phyloP scores from a whole-genome alignment of 2,113 vertebrate genomes.

The Vireo altiloquus region DNA sequence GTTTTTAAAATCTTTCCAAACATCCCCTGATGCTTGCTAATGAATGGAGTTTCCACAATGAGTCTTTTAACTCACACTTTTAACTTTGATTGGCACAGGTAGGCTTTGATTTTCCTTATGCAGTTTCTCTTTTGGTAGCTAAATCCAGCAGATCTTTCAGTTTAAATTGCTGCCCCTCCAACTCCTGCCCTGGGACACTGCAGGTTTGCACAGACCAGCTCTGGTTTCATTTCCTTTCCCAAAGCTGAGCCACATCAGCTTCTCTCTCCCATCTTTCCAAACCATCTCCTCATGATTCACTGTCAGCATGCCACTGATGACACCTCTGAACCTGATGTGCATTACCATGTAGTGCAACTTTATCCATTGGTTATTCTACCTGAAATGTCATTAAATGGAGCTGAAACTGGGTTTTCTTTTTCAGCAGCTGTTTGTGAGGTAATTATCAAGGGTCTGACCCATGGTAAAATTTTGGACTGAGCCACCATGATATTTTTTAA shows the following conservation, averaged over 20 bases:
- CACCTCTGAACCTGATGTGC: not conserved
- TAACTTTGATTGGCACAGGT: not conserved
- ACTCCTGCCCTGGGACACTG: not conserved
- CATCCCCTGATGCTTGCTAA: not conserved
- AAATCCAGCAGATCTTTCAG: not conserved
- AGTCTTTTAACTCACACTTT: not conserved
- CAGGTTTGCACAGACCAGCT: not conserved
- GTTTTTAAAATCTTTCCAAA: not conserved
- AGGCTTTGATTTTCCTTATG: not conserved
- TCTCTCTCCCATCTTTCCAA: not conserved
- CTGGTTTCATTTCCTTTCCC: not conserved
- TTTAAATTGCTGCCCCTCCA: not conserved
- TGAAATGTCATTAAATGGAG: constrained; percentile 34
- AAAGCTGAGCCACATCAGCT: not conserved
- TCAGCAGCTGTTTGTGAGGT: constrained; percentile 26
- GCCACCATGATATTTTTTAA: not conserved
- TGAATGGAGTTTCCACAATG: not conserved
- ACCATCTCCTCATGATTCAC: not conserved
- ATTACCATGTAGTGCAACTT: constrained; percentile 54
- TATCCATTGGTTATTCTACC: not conserved
- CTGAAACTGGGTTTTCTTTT: constrained; percentile 25
- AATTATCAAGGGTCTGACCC: not conserved
- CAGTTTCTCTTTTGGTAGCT: not conserved
- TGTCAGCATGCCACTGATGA: not conserved
- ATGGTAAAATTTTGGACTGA: constrained; percentile 4